Evolutionary conservation across 2,113 vertebrate species (phyloP), one percentile per base, ranked within the genome.

Genomic region (Lathamus discolor): DNA sequence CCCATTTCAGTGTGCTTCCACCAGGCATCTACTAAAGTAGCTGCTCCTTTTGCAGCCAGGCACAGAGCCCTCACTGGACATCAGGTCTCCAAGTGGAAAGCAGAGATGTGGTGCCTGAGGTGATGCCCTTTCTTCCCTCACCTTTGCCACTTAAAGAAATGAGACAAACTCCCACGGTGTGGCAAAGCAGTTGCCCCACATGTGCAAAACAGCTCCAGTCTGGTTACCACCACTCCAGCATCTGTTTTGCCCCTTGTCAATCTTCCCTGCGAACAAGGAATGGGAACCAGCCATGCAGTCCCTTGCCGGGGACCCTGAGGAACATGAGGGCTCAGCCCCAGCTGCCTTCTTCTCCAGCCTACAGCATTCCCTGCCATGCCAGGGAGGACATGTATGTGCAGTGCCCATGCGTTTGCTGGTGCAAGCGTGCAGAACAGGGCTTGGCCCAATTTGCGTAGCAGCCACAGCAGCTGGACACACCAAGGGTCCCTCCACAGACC

Each of bases 321-420:
- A 61, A 4, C 3, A 0, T 24, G 12, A 84, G 25, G 16, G 25
- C 48, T 69, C 0, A 0, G 20, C 17, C 6, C 35, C 23, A 16
- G 37, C 44, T 61, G 48, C 59, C 68, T 35, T 59, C 23, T 59
- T 49, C 39, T 44, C 39, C 5, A 1, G 62, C 17, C 27, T 10
- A 6, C 2, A 1, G 16, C 48, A 23, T 52, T 76, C 64, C 63
- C 13, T 2, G 48, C 43, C 3, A 0, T 9, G 15, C 33, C 4
- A 0, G 57, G 46, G 63, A 57, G 35, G 37, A 55, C 13, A 2
- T 2, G 8, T 4, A 23, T 14, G 6, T 5, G 41, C 57, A 11
- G 6, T 6, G 5, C 55, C n/a, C 2, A 0, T 8, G 2, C 2
- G 1, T 11, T n/a, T 3, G 0, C 18, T 3, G 1, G 14, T 33